These are phyloP conservation scores for Diabrotica balteata DNA, from an alignment of 2,888 invertebrate species.

Conservation along the genomic window DNA sequence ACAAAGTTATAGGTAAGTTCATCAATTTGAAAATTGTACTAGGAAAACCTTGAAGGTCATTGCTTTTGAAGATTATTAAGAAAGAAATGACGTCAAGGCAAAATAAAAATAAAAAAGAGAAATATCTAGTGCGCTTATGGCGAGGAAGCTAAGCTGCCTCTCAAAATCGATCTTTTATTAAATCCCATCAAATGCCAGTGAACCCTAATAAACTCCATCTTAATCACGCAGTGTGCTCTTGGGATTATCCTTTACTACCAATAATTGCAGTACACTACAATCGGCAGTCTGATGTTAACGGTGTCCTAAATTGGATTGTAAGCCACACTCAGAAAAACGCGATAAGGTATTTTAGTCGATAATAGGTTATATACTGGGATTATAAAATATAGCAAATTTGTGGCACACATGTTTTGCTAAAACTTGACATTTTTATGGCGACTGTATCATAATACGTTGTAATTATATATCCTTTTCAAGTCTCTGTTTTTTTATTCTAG, in stretches of 20 bases:
- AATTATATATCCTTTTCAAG: neutral
- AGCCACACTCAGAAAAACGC: slow-evolving; percentile 14
- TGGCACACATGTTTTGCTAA: too few relatives aligned
- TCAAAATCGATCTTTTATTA: slow-evolving; percentile 23
- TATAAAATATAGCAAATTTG: too few relatives aligned
- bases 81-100: neutral
- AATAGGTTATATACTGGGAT: too few relatives aligned
- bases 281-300: slow-evolving; percentile 6
- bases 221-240: slow-evolving; percentile 25
- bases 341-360: neutral
- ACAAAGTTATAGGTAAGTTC: too few relatives aligned
- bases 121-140: too few relatives aligned
- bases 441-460: neutral
- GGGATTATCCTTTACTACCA: slow-evolving; percentile 25
- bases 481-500: too few relatives aligned
- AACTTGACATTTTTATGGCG: too few relatives aligned
- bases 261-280: slow-evolving; percentile 21
- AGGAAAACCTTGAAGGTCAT: too few relatives aligned
- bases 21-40: too few relatives aligned
- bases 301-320: neutral
- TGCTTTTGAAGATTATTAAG: too few relatives aligned
- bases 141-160: too few relatives aligned
- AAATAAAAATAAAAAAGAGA: too few relatives aligned
- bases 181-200: slow-evolving; percentile 27
- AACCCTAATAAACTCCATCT: slow-evolving; percentile 28